Percentiles rank a stretch among this genome's conserved stretches.
phyloP scores from a whole-genome alignment of 2,888 invertebrate species.

The Barypeithes pellucidus region DNA sequence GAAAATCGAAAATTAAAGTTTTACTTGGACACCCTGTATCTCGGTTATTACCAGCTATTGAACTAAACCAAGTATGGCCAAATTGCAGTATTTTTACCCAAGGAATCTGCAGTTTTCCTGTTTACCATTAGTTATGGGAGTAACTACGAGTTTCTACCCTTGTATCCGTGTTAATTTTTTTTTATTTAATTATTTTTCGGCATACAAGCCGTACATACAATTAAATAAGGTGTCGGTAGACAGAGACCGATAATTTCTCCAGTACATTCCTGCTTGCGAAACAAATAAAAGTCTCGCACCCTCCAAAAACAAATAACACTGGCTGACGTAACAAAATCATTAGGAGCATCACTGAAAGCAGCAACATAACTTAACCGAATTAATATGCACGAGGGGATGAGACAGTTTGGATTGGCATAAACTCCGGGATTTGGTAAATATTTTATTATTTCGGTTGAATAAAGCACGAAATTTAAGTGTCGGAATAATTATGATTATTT shows the following conservation, averaged over 20 bases:
- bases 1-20: too few species aligned
- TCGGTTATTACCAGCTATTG: too few species aligned
- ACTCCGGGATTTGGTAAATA: conserved; percentile 22
- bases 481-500: conserved; percentile 20
- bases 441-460: conserved; percentile 14
- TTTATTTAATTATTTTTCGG: too few species aligned
- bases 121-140: too few species aligned
- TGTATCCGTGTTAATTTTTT: too few species aligned
- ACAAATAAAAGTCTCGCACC: conserved; percentile 36
- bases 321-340: conserved; percentile 40
- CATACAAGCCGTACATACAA: too few species aligned
- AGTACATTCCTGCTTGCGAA: conserved; percentile 1
- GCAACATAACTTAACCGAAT: conserved; percentile 38
- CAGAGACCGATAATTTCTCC: not conserved
- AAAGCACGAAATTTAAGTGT: conserved; percentile 18
- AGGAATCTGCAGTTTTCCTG: too few species aligned
- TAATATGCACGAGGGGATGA: conserved; percentile 33
- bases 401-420: conserved; percentile 29
- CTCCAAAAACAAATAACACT: conserved; percentile 36
- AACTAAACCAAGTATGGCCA: too few species aligned
- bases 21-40: too few species aligned
- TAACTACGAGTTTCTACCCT: too few species aligned
- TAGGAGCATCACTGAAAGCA: conserved; percentile 30
- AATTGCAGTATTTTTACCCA: too few species aligned
- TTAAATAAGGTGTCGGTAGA: too few species aligned